phyloP scores from a whole-genome alignment of 2,113 vertebrate genomes.

The Columbina picui region DNA sequence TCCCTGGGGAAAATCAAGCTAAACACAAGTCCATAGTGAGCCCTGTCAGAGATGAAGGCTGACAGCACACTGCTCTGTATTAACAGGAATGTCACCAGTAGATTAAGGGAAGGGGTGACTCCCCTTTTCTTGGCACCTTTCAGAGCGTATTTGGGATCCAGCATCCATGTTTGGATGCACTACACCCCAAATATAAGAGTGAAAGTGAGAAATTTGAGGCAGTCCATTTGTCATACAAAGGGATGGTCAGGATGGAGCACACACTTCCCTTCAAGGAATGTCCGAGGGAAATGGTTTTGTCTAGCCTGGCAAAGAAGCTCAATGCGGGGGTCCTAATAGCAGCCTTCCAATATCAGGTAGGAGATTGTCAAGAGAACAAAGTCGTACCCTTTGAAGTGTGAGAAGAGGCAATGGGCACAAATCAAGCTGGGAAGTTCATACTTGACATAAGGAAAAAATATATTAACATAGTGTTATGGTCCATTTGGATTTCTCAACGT shows the following conservation, averaged over 20 bases:
- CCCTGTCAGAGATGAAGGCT: not conserved
- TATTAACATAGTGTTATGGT: not conserved
- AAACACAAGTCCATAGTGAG: not conserved
- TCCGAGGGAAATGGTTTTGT: not conserved
- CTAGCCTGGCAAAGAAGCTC: not conserved
- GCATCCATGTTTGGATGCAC: not conserved
- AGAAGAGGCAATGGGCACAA: not conserved
- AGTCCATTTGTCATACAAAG: not conserved
- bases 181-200: not conserved
- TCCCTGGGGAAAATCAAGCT: not conserved
- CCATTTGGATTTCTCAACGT: not conserved
- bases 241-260: not conserved
- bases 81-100: not conserved
- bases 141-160: not conserved
- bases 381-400: not conserved
- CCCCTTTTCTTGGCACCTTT: not conserved
- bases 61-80: not conserved
- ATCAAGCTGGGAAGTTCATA: not conserved
- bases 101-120: not conserved
- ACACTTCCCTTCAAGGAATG: fast-evolving
- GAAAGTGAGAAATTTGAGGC: not conserved
- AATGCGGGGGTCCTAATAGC: not conserved
- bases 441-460: not conserved
- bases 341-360: not conserved
- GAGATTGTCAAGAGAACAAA: not conserved